Conservation (phyloP, 2,797 vertebrate species). For the Nyctibius grandis region DNA sequence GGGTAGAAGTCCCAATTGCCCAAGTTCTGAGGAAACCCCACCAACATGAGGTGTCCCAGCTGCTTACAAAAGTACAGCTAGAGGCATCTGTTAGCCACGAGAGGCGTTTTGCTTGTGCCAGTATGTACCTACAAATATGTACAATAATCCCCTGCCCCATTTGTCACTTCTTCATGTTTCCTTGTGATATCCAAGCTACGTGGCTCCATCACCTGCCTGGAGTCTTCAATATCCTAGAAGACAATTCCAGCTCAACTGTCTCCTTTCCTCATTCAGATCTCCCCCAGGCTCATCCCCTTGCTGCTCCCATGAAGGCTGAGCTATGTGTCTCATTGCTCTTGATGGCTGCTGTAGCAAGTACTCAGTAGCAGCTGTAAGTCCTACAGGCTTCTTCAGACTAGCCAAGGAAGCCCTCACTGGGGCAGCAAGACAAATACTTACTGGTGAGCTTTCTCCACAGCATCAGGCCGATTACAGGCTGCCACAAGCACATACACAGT, state of each 20-base stretch:
- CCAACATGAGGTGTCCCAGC: fast-evolving
- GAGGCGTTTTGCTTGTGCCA: not conserved
- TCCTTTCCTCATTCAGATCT: not conserved
- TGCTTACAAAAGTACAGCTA: not conserved
- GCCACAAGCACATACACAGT: conserved; percentile 91
- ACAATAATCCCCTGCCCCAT: not conserved
- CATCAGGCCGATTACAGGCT: conserved; percentile 85
- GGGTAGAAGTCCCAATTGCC: not conserved
- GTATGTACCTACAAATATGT: fast-evolving
- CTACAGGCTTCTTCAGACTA: not conserved
- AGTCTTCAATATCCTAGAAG: not conserved
- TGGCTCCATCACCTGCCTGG: not conserved
- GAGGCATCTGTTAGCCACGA: not conserved
- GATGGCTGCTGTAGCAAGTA: fast-evolving
- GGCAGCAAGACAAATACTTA: conserved; percentile 52
- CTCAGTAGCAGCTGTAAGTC: fast-evolving
- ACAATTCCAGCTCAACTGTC: not conserved
- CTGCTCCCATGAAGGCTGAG: not conserved
- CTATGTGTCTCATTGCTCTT: not conserved
- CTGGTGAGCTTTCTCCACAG: conserved; percentile 87
- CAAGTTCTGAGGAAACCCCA: not conserved
- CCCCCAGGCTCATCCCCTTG: not conserved
- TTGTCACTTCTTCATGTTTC: not conserved
- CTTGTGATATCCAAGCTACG: not conserved
- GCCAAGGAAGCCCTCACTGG: not conserved